Evolutionary conservation across 2,113 vertebrate species (phyloP), one percentile per base, ranked within the genome.

Genomic region (Corythornis cristatus): DNA sequence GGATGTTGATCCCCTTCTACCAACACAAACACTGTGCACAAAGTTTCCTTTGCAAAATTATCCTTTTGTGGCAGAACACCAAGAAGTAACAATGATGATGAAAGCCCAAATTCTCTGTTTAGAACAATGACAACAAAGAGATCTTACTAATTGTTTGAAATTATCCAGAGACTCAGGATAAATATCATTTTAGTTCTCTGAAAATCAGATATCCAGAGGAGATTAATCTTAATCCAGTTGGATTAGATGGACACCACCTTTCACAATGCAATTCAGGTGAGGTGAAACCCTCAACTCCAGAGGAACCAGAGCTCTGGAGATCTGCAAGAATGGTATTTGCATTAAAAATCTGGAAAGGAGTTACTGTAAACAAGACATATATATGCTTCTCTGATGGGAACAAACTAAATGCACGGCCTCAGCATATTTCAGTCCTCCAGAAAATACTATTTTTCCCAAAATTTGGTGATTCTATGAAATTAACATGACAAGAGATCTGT

Each of bases 31-130:
- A 73, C 7, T 1, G 1, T 93, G 60, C 53, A 93, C 33, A 5
- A 75, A 80, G 37, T 19, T 88, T 58, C 50, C 31, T 73, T 26
- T 33, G 23, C 54, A 26, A 33, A 29, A 43, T 76, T 94, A 89
- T 66, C 85, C 88, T 91, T 88, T 83, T 78, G 88, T 66, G 75
- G 89, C 85, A 83, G 58, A 76, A 80, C 75, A 91, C 67, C 82
- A 89, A 89, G 85, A 65, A 93, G 62, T 18, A 73, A 70, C 68
- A 83, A 82, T 45, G 19, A 42, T 0, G 46, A 80, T 66, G 46
- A 79, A 80, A 94, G 58, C 23, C 25, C 2, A 42, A 70, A 5
- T 23, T 85, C 70, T 68, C 51, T 21, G 8, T 73, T 85, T 51
- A 80, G 58, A 92, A 64, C 6, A 2, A 54, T 0, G 0, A 50